Percentiles rank a stretch among this genome's conserved stretches.
Evolutionary conservation across 2,888 invertebrate species (phyloP).

Genomic region (Monochamus alternatus): DNA sequence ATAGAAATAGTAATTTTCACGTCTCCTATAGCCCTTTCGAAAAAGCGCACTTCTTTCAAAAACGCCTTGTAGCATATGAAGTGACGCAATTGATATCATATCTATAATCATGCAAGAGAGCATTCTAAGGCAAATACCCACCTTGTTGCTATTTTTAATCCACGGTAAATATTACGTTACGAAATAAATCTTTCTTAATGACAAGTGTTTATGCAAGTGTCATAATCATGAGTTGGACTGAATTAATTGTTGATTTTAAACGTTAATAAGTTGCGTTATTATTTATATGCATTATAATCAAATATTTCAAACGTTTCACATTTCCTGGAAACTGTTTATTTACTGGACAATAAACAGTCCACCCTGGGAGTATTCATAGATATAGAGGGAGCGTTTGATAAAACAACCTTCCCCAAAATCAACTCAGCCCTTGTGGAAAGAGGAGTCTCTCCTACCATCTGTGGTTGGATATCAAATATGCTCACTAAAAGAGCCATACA

Average conservation of each 20-base stretch:
- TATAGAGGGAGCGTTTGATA: too few relatives aligned
- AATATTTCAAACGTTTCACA: neutral
- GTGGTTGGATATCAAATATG: too few relatives aligned
- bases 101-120: neutral
- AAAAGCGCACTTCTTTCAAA: too few relatives aligned
- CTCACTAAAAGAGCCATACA: too few relatives aligned
- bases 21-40: too few relatives aligned
- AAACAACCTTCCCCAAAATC: too few relatives aligned
- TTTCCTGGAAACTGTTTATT: neutral
- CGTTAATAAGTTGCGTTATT: neutral
- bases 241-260: neutral
- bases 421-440: too few relatives aligned
- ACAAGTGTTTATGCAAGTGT: neutral
- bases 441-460: too few relatives aligned
- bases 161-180: neutral
- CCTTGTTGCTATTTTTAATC: neutral
- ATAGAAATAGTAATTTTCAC: too few relatives aligned
- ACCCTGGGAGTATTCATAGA: too few relatives aligned
- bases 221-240: neutral
- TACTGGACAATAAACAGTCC: too few relatives aligned
- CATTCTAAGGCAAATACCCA: neutral
- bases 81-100: neutral
- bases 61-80: neutral
- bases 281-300: neutral
- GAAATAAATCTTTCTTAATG: neutral